Evolutionary conservation across 2,113 vertebrate genomes (phyloP).

Genomic region (Synchiropus splendidus): DNA sequence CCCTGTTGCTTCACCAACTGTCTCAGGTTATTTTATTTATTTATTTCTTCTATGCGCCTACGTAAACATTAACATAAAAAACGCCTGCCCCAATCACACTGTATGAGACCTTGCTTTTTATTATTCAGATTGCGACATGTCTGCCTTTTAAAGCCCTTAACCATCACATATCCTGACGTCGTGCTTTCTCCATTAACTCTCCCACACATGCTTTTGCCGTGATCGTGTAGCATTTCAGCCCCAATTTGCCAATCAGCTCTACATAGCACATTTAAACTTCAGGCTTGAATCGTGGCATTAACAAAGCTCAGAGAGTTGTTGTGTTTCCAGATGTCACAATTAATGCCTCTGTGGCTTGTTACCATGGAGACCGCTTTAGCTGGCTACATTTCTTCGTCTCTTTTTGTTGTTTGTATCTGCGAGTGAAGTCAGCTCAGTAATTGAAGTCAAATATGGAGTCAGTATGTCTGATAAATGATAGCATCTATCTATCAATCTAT

Average conservation of each 20-base stretch:
- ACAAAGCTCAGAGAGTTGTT: slow-evolving; percentile 1
- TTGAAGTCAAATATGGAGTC: no score
- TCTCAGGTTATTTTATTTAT: no score
- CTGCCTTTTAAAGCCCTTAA: slow-evolving; percentile 10
- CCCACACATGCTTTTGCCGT: not conserved
- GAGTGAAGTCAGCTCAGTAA: no score
- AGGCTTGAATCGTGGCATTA: no score
- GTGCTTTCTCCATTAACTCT: not conserved
- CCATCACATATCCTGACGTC: not conserved
- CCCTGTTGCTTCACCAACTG: no score
- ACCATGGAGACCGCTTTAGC: slow-evolving; percentile 38
- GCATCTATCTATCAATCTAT: no score
- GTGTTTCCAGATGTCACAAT: slow-evolving; percentile 31
- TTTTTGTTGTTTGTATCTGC: not conserved
- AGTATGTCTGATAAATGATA: no score
- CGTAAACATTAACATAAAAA: slow-evolving; percentile 17
- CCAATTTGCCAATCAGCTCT: no score
- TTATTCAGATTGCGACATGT: slow-evolving; percentile 1
- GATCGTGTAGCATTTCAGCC: no score
- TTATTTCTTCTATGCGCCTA: not conserved
- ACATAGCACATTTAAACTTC: no score
- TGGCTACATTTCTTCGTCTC: slow-evolving; percentile 28
- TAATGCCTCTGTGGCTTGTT: slow-evolving; percentile 24
- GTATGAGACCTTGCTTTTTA: slow-evolving; percentile 1
- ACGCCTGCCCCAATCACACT: slow-evolving; percentile 12